Base-by-base conservation (phyloP, 23 tunicate genomes). In the Phallusia fumigata region DNA sequence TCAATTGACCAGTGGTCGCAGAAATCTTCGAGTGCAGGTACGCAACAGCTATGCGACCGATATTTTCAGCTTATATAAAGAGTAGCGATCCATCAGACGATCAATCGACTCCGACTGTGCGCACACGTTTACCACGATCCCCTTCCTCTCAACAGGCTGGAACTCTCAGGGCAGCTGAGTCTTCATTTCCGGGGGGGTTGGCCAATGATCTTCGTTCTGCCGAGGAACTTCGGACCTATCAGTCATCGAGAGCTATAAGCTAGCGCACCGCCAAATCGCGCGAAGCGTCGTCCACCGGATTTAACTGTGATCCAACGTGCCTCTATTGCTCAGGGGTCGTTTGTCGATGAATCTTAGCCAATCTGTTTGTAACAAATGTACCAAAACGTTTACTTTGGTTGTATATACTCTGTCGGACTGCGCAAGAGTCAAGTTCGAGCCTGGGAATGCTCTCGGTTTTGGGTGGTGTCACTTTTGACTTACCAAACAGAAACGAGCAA, bases 361-460 rank as follows among this genome's bases (percentile, higher is more conserved):
- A 34, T 26, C 83, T 80, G 36, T 80, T 80, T 2, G 83, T 77
- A 36, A 80, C 74, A 58, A 80, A 80, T 12, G 83, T 80, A 30
- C 32, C 65, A 53, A 80, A 80, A 33, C 83, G 83, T 36, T 58
- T 80, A 8, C 81, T 45, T 45, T 36, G 49, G 81, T 77, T 77
- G 81, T 44, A 36, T 33, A 77, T 77, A 30, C 81, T 77, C 28
- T 40, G 81, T n/a, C 81, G 81, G 33, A 77, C 81, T 8, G 81
- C 53, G 19, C 81, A 77, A 1, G 81, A 35, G 81, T 35, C 81
- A n/a, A n/a, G n/a, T n/a, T n/a, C n/a, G n/a, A n/a, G n/a, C n/a
- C n/a, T n/a, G n/a, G n/a, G n/a, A n/a, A n/a, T n/a, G n/a, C n/a
- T n/a, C n/a, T n/a, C n/a, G n/a, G n/a, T n/a, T n/a, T n/a, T n/a